Evolutionary conservation across 2,797 vertebrate species (phyloP).

Genomic region (Darevskia nairensis): DNA sequence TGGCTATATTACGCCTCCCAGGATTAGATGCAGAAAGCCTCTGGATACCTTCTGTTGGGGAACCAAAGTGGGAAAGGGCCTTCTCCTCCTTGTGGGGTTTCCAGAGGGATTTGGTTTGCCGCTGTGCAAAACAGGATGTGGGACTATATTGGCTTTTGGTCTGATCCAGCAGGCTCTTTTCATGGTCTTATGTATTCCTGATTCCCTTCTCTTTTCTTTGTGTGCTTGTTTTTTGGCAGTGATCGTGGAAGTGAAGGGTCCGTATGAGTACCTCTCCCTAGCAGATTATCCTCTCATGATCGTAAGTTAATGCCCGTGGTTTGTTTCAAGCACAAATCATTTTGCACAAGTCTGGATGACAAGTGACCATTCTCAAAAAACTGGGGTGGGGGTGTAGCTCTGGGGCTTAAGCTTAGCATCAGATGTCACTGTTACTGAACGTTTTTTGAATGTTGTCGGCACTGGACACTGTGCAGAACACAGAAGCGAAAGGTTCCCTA

Average conservation of each 20-base stretch:
- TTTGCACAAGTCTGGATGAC: neutral
- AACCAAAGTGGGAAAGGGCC: neutral
- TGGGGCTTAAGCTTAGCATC: neutral
- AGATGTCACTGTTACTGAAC: neutral
- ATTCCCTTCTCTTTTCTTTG: slow-evolving; percentile 46
- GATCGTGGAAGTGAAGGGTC: slow-evolving; percentile 92
- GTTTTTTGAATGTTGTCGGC: neutral
- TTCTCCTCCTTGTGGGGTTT: neutral
- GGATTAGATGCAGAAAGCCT: neutral
- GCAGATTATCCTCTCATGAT: slow-evolving; percentile 96
- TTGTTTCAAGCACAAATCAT: neutral
- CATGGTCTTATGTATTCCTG: neutral
- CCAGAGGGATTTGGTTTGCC: neutral
- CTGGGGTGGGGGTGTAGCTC: no score
- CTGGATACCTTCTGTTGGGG: neutral
- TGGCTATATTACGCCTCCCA: no score
- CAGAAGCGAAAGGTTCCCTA: no score
- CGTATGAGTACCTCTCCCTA: slow-evolving; percentile 91
- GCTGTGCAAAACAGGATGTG: neutral
- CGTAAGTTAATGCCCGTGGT: slow-evolving; percentile 77
- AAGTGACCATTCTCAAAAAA: neutral
- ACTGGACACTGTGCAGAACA: neutral
- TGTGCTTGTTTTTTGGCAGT: slow-evolving; percentile 79
- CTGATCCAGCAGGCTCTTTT: neutral
- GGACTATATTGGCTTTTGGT: neutral